Evolutionary conservation across 2,888 invertebrate genomes (phyloP), one percentile per base, ranked within the genome.

Genomic region (Melieria omissa): DNA sequence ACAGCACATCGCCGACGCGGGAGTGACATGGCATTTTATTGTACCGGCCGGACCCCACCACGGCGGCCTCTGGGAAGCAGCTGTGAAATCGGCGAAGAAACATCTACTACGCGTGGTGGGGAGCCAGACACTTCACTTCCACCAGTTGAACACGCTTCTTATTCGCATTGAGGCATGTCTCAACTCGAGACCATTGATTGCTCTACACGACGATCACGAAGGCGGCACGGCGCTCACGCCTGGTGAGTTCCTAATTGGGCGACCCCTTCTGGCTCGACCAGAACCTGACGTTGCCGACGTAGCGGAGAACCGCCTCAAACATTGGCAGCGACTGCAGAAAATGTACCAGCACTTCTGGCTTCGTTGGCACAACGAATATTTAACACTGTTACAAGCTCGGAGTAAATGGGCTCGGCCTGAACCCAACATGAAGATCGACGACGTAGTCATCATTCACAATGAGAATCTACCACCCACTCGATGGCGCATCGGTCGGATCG

Each of bases 201-300:
- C 65, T 65, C n/a, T n/a, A n/a, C n/a, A n/a, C n/a, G n/a, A n/a
- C n/a, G n/a, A n/a, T n/a, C n/a, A n/a, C 52, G 45, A 44, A 57
- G 57, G 57, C 41, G 14, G 57, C 57, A 14, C 41, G 8, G 74
- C 72, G 0, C 47, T 75, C 10, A 77, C 73, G 4, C 72, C 74
- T 5, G 72, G 71, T 4, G 65, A 76, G 45, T 76, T 74, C 60
- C 65, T 75, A n/a, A 72, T 3, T 52, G 70, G 57, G 7, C 16
- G 57, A 16, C 16, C 57, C 3, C 6, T 16, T 4, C 16, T 16
- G 16, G 16, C 16, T 16, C 16, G 16, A 55, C 14, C 55, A 14
- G 10, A 55, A 55, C 10, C 55, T 7, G 12, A 55, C 7, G 14
- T 55, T 55, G 1, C 14, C 7, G 55, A 14, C n/a, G 14, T 55